phyloP scores from a whole-genome alignment of 2,888 invertebrate genomes.

The Eumerus sabulonum region DNA sequence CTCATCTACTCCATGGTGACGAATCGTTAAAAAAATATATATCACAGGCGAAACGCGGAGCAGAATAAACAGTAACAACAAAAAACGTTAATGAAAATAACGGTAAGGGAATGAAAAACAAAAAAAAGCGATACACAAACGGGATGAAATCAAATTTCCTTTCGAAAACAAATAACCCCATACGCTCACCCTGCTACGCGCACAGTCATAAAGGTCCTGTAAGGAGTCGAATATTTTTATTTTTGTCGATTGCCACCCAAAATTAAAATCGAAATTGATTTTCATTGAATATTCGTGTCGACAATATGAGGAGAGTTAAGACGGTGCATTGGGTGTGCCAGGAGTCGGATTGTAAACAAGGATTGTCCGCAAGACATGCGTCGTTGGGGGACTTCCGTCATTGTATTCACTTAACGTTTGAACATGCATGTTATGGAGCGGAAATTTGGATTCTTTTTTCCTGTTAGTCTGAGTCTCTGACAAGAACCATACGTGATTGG shows the following conservation, averaged over 20 bases:
- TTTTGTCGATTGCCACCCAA: conserved; percentile 41
- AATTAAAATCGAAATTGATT: conserved; percentile 60
- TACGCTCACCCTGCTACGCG: not conserved
- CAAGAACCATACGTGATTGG: no score
- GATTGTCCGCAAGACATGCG: no score
- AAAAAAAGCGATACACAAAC: conserved; percentile 36
- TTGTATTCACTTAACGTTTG: no score
- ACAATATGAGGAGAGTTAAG: not conserved
- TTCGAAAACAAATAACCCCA: conserved; percentile 18
- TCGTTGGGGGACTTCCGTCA: no score
- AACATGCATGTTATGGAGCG: no score
- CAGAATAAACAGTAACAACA: no score
- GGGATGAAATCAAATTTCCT: conserved; percentile 62
- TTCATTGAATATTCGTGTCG: conserved; percentile 38
- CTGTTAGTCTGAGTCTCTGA: conserved; percentile 5
- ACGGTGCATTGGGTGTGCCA: not conserved
- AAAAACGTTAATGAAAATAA: not conserved
- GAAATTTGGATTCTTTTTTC: conserved; percentile 35
- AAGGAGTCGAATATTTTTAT: conserved; percentile 42
- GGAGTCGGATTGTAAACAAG: conserved; percentile 20
- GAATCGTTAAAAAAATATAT: no score
- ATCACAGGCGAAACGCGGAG: no score
- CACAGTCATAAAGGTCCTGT: conserved; percentile 2
- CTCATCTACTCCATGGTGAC: no score
- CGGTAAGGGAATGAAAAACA: not conserved